Evolutionary conservation across 2,113 vertebrate species (phyloP).

Genomic region (Holacanthus passer): DNA sequence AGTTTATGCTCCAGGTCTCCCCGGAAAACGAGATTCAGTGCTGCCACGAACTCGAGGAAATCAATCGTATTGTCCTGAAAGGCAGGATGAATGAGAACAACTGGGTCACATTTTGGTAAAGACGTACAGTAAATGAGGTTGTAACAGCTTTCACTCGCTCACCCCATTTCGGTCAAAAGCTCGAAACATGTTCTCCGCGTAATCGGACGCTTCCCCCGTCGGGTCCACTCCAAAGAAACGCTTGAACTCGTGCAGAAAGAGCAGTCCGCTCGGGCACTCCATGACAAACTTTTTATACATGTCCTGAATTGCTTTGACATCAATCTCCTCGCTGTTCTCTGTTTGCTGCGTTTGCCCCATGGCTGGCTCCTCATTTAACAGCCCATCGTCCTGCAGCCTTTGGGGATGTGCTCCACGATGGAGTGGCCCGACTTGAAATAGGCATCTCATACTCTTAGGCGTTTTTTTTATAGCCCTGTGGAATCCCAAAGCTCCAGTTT

Average conservation of each 20-base stretch:
- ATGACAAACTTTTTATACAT: constrained; percentile 85
- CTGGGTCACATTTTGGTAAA: not conserved
- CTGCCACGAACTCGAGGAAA: constrained; percentile 85
- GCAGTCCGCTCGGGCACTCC: constrained; percentile 82
- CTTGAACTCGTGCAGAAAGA: constrained; percentile 85
- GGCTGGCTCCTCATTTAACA: constrained; percentile 13
- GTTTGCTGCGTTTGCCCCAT: constrained; percentile 81
- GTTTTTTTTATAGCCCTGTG: constrained; percentile 34
- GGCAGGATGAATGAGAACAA: not conserved
- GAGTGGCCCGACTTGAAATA: constrained; percentile 1
- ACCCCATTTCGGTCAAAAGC: constrained; percentile 86
- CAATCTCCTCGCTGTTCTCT: constrained; percentile 69
- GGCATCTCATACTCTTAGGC: not conserved
- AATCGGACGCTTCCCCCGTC: constrained; percentile 80
- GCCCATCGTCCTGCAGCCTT: constrained; percentile 35
- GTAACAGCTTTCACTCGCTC: constrained; percentile 39
- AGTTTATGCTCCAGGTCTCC: constrained; percentile 83
- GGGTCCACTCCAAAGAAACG: constrained; percentile 82
- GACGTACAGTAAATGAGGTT: not conserved
- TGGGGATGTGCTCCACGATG: not conserved
- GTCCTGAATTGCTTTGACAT: constrained; percentile 81
- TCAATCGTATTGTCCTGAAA: constrained; percentile 85
- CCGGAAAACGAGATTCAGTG: constrained; percentile 83
- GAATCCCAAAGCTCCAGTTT: constrained; percentile 49
- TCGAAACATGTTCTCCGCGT: constrained; percentile 82